Conservation (phyloP, 2,113 vertebrate genomes). For the Bujurquina vittata region DNA sequence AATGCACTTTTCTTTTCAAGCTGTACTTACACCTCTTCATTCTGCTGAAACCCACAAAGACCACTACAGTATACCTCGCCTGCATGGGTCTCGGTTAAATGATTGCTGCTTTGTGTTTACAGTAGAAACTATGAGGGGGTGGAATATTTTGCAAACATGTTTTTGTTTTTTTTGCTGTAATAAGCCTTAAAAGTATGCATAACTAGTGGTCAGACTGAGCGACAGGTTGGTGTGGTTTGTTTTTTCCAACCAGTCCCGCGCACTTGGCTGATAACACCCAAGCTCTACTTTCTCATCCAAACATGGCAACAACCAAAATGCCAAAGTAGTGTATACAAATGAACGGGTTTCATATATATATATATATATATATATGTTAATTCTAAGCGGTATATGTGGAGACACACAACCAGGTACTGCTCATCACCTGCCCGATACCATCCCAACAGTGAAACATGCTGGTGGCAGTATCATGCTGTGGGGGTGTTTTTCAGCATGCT, state of each 20-base stretch:
- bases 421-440: no score
- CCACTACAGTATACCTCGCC: not conserved
- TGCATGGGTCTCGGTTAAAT: not conserved
- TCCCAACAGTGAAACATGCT: no score
- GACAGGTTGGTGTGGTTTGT: fast-evolving
- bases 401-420: no score
- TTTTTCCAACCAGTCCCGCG: not conserved
- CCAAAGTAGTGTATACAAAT: fast-evolving
- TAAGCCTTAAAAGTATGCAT: not conserved
- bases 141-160: not conserved
- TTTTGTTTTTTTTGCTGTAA: not conserved
- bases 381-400: no score
- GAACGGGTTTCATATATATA: no score
- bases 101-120: not conserved
- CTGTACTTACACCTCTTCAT: not conserved
- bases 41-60: constrained; percentile 5
- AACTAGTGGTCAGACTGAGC: not conserved
- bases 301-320: not conserved
- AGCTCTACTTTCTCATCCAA: fast-evolving
- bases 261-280: fast-evolving
- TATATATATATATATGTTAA: no score
- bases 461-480: no score
- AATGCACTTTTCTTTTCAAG: not conserved
- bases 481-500: no score
- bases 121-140: not conserved